A percentile compares a stretch with the other conserved stretches of the same genome.
These are phyloP conservation scores for Coptodon bakossiorum DNA, from an alignment of 2,113 vertebrate species.

Conservation along the genomic window DNA sequence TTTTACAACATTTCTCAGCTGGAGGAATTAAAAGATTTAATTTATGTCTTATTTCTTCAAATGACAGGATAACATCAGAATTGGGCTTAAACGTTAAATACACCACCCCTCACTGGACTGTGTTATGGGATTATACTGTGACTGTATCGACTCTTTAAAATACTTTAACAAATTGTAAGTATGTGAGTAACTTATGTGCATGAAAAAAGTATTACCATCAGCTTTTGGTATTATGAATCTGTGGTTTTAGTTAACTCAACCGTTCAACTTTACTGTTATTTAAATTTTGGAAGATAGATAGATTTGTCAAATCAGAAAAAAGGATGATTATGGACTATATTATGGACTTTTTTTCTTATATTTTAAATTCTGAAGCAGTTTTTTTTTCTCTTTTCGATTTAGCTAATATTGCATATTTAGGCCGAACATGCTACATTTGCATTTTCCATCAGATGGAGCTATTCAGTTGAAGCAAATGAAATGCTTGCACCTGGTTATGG, in stretches of 20 bases:
- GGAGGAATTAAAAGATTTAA: not conserved
- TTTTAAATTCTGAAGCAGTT: not conserved
- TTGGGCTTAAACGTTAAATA: not conserved
- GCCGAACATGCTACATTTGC: not conserved
- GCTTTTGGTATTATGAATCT: rapidly evolving
- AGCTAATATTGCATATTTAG: not conserved
- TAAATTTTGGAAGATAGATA: not conserved
- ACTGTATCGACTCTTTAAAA: not conserved
- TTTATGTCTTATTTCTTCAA: not conserved
- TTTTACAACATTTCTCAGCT: not conserved
- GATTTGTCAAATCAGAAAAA: not conserved
- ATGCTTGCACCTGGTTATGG: not conserved
- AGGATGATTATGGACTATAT: not conserved
- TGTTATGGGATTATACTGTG: not conserved
- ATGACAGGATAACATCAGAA: rapidly evolving
- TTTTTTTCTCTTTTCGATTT: not conserved
- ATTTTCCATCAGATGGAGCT: not conserved
- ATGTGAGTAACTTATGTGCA: not conserved
- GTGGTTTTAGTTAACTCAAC: not conserved
- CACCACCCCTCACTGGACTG: not conserved
- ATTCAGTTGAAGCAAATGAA: not conserved
- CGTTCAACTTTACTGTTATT: not conserved
- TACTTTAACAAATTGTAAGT: not conserved
- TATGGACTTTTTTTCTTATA: not conserved
- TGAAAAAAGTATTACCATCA: not conserved